Conservation (phyloP, 2,113 vertebrate genomes). For the Leucopternis melanops region DNA sequence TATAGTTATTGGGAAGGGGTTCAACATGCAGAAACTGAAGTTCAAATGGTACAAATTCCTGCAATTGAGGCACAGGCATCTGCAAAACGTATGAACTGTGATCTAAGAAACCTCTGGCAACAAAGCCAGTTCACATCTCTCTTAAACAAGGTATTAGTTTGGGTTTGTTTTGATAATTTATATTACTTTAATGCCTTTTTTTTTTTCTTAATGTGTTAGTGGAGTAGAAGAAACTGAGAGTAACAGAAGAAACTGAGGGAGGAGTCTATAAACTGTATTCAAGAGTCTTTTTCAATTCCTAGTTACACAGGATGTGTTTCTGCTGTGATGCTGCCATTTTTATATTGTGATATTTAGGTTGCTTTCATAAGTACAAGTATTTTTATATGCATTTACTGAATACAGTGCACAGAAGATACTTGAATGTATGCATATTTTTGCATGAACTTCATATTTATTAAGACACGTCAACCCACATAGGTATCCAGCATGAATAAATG, state of each 20-base stretch:
- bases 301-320: constrained; percentile 13
- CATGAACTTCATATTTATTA: not conserved
- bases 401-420: not conserved
- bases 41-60: not conserved
- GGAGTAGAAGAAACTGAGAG: constrained; percentile 2
- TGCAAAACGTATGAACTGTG: not conserved
- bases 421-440: not conserved
- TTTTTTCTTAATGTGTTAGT: not conserved
- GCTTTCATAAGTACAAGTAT: not conserved
- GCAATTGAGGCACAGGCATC: not conserved
- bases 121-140: not conserved
- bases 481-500: not conserved
- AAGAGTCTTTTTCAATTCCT: not conserved
- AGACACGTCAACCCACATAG: not conserved
- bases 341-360: not conserved
- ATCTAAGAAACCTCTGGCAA: constrained; percentile 30
- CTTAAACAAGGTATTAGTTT: not conserved
- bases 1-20: not conserved
- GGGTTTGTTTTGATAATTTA: constrained; percentile 19
- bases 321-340: not conserved
- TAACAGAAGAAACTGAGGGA: not conserved
- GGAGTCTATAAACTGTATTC: constrained; percentile 14
- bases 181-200: not conserved
- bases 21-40: not conserved
- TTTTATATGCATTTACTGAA: not conserved